These are phyloP conservation scores for Calonectris borealis DNA, from an alignment of 2,113 vertebrate genomes.

Conservation along the genomic window DNA sequence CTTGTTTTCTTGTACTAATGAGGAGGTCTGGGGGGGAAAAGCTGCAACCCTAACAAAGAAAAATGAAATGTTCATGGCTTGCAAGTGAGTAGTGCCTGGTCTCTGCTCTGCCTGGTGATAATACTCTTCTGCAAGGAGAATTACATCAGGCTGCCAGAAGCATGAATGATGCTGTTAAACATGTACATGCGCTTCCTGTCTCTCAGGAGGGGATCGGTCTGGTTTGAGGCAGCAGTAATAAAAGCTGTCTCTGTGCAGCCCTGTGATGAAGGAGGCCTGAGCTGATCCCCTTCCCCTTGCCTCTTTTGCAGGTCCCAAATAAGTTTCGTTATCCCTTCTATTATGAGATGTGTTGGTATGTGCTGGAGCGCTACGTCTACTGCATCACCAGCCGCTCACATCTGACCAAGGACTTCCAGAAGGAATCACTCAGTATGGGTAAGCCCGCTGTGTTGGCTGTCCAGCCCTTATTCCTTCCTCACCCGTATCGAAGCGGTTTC, in stretches of 20 bases:
- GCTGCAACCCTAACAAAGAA: neutral
- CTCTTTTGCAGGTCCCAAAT: constrained; percentile 85
- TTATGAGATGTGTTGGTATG: constrained; percentile 99
- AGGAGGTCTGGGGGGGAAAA: neutral
- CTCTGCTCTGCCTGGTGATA: neutral
- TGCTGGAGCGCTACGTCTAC: constrained; percentile 94
- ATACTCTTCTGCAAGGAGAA: neutral
- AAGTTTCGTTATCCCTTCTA: constrained; percentile 99
- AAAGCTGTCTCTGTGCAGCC: neutral
- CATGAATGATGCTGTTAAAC: neutral
- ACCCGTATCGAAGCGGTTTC: rapidly evolving
- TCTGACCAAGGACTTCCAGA: constrained; percentile 95
- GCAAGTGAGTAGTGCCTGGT: neutral
- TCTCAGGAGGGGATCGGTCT: neutral
- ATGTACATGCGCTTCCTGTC: neutral
- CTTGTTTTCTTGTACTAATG: neutral
- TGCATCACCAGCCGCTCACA: constrained; percentile 92
- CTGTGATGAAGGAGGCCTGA: neutral
- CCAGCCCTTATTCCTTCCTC: neutral
- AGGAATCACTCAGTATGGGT: constrained; percentile 94
- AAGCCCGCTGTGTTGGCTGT: constrained; percentile 20
- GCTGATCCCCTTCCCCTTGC: neutral
- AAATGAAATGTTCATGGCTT: neutral
- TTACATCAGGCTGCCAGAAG: neutral
- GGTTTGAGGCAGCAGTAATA: neutral